Evolutionary conservation across 2,888 invertebrate species (phyloP).

Genomic region (Parnassius orleans): DNA sequence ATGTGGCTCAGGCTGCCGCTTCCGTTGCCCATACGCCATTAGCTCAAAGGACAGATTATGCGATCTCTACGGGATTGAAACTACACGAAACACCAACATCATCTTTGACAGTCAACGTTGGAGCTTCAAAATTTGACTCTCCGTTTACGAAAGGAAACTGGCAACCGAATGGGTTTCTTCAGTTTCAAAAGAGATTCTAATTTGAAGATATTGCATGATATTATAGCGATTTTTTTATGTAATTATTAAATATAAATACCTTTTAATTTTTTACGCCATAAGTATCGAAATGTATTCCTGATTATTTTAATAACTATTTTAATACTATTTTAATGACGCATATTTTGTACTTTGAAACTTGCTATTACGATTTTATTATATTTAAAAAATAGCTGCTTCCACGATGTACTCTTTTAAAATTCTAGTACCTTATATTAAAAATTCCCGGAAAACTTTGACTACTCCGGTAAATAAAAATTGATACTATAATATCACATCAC

Average conservation of each 20-base stretch:
- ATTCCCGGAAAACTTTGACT: constrained; percentile 31
- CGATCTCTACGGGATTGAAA: constrained; percentile 33
- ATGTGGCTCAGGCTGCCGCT: constrained; percentile 34
- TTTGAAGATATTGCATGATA: no score
- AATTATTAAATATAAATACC: no score
- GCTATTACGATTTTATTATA: no score
- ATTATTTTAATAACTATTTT: no score
- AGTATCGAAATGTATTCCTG: no score
- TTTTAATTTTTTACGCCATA: no score
- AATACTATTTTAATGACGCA: no score
- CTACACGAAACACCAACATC: constrained; percentile 36
- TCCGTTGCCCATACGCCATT: constrained; percentile 35
- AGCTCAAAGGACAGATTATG: constrained; percentile 36
- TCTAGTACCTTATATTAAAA: no score
- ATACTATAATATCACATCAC: constrained; percentile 20
- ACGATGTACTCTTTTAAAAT: no score
- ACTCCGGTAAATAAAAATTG: constrained; percentile 50
- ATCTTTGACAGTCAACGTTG: constrained; percentile 34
- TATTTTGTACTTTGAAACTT: no score
- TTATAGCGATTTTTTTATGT: no score
- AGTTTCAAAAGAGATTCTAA: constrained; percentile 33
- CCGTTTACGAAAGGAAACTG: constrained; percentile 31
- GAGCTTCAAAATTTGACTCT: constrained; percentile 30
- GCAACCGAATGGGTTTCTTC: constrained; percentile 24
- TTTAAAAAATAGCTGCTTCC: no score